phyloP scores from a whole-genome alignment of 2,797 vertebrate species.

The Neomorphus geoffroyi region DNA sequence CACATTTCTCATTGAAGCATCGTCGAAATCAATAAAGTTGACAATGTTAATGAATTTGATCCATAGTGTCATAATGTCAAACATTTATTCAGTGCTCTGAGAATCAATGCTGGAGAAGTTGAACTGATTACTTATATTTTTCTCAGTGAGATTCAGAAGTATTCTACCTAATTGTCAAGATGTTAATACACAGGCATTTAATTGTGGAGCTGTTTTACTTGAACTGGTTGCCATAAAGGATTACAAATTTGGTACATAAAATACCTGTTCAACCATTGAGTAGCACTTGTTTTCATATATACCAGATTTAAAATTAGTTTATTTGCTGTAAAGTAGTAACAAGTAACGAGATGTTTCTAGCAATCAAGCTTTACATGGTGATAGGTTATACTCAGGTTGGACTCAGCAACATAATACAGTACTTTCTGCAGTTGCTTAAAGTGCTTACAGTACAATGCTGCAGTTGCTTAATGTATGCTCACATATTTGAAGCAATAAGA shows the following conservation, averaged over 20 bases:
- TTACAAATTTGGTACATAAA: neutral
- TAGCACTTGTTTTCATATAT: neutral
- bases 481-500: constrained; percentile 3
- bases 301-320: neutral
- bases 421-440: constrained; percentile 1
- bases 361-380: neutral
- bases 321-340: neutral
- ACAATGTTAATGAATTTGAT: constrained; percentile 33
- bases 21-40: constrained; percentile 28
- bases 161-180: neutral
- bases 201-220: neutral
- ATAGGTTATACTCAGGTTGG: neutral
- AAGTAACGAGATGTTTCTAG: neutral
- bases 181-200: constrained; percentile 24
- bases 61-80: constrained; percentile 30
- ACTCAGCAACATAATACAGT: neutral
- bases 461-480: neutral
- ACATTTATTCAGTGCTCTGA: constrained; percentile 7
- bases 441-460: neutral
- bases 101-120: constrained; percentile 19
- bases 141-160: neutral
- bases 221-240: neutral
- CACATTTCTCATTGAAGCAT: neutral
- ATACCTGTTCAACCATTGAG: neutral
- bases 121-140: constrained; percentile 7